These are phyloP conservation scores for Anthoptus insignis DNA, from an alignment of 2,888 invertebrate genomes.

Conservation along the genomic window DNA sequence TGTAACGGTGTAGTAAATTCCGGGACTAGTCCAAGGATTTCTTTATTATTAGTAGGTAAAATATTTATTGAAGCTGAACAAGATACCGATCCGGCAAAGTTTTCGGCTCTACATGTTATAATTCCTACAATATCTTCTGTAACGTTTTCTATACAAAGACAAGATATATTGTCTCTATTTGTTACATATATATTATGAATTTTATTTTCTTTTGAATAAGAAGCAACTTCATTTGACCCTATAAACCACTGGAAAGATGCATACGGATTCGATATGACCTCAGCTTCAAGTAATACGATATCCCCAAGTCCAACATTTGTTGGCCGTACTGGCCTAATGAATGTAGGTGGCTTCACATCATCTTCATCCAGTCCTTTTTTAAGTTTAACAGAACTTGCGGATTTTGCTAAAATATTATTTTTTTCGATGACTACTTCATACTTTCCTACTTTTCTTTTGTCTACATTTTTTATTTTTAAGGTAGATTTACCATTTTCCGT, in stretches of 20 bases:
- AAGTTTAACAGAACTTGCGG: conserved; percentile 94
- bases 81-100: conserved; percentile 96
- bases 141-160: conserved; percentile 91
- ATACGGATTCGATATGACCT: conserved; percentile 91
- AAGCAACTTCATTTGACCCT: conserved; percentile 90
- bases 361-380: conserved; percentile 87
- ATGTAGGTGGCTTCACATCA: conserved; percentile 90
- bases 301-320: conserved; percentile 91
- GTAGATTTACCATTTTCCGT: conserved; percentile 88
- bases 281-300: conserved; percentile 92
- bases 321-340: conserved; percentile 90
- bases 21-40: conserved; percentile 85
- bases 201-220: conserved; percentile 83
- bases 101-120: conserved; percentile 96
- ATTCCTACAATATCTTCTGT: conserved; percentile 90
- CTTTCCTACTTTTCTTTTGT: conserved; percentile 93
- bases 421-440: conserved; percentile 95
- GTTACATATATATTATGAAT: conserved; percentile 91
- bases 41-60: conserved; percentile 84
- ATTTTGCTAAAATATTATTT: conserved; percentile 91
- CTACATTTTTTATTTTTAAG: conserved; percentile 89
- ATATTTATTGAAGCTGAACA: conserved; percentile 92
- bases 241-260: conserved; percentile 97
- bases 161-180: conserved; percentile 91
- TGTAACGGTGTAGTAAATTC: conserved; percentile 91